A percentile compares a stretch with the other conserved stretches of the same genome.
Evolutionary conservation across 2,797 vertebrate species (phyloP).

Genomic region (Myotis planiceps): DNA sequence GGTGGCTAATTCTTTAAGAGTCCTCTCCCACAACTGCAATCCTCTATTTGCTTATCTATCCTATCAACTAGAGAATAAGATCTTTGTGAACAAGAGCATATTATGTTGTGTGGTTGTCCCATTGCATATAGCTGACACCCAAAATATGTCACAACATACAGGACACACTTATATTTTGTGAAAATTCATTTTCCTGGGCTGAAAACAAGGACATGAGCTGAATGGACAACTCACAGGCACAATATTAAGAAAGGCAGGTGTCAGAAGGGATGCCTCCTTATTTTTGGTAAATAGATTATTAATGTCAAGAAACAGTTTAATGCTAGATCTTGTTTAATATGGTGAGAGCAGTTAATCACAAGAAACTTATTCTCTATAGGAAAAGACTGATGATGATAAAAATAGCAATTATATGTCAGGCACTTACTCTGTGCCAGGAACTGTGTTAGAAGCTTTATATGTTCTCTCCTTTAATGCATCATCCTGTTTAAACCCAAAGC

Average conservation of each 20-base stretch:
- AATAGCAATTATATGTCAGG: neutral
- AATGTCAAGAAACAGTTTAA: neutral
- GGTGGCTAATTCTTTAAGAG: neutral
- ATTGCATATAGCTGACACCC: neutral
- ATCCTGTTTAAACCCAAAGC: neutral
- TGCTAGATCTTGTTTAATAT: neutral
- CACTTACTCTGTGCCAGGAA: neutral
- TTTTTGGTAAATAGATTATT: neutral
- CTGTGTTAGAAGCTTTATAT: neutral
- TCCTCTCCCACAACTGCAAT: neutral
- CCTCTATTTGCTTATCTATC: neutral
- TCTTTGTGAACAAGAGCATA: neutral
- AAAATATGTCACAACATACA: neutral
- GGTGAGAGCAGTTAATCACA: neutral
- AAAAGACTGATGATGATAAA: neutral
- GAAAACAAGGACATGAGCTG: neutral
- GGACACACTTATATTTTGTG: neutral
- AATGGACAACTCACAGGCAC: neutral
- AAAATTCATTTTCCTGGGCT: neutral
- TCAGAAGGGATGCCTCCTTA: neutral
- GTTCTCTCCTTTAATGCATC: neutral
- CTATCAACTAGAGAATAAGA: neutral
- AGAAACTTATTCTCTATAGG: neutral
- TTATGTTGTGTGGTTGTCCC: neutral
- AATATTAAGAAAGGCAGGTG: neutral